These are phyloP conservation scores for Dryomyza anilis DNA, from an alignment of 2,888 invertebrate genomes.

Conservation along the genomic window DNA sequence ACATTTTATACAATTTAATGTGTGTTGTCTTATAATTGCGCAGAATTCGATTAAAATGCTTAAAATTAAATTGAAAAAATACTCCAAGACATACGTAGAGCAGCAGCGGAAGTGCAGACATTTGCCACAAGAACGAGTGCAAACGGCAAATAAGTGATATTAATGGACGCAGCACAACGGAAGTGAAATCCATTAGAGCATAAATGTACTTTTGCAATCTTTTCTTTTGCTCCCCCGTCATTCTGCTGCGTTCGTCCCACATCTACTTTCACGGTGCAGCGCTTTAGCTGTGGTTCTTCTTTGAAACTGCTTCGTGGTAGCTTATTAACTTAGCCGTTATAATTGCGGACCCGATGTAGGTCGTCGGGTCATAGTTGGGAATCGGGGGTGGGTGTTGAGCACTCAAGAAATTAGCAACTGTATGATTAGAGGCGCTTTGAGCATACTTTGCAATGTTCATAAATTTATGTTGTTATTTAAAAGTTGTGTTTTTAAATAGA, in stretches of 20 bases:
- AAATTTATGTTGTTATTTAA: too few species aligned
- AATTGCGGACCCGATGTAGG: too few species aligned
- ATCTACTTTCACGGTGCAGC: too few species aligned
- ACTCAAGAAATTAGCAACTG: too few species aligned
- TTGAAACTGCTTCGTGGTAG: background rate
- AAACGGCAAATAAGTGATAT: background rate
- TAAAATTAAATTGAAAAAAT: background rate
- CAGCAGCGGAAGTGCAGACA: background rate
- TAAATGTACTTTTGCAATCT: background rate
- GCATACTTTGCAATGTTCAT: too few species aligned
- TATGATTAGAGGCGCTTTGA: too few species aligned
- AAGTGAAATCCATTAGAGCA: constrained; percentile 3
- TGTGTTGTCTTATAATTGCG: background rate
- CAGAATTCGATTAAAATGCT: background rate
- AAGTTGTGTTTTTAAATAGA: too few species aligned
- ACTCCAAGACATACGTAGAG: background rate
- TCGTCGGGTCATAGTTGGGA: too few species aligned
- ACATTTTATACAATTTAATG: too few species aligned
- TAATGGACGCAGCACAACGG: background rate
- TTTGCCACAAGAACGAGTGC: background rate
- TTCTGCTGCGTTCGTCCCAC: background rate
- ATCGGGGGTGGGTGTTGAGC: too few species aligned
- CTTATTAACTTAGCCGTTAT: too few species aligned
- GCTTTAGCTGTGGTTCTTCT: background rate
- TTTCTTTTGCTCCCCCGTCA: background rate